Base-by-base conservation (phyloP, 2,113 vertebrate genomes). In the Zosterops pallidus region DNA sequence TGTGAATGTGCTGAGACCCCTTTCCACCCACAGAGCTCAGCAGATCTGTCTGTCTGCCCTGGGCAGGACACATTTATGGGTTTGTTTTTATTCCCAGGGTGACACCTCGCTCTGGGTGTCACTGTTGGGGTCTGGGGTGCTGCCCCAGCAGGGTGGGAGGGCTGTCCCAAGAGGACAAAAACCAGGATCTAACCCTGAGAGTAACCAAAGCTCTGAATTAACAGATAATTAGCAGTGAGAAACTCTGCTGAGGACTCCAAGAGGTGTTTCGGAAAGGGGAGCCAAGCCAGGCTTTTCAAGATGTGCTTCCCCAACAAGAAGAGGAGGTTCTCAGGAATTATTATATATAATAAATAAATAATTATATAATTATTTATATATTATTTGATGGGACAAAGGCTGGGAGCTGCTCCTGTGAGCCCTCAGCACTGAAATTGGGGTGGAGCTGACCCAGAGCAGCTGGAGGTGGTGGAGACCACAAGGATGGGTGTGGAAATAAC, bases 1-100 rank as follows among this genome's bases (percentile, higher is more conserved):
- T 29, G 31, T 3, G 18, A 39, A 2, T n/a, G 57, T 20, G 39
- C 39, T 0, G 0, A 29, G 42, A 14, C 0, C 13, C 14, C 26
- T 65, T 42, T n/a, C 69, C 69, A 22, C 8, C 20, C 83, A 0
- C 1, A 1, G 49, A 5, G 41, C 49, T 17, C 46, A 9, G 14
- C 14, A 9, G 4, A 0, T 26, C 41, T 1, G 14, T 37, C 74
- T 67, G 52, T 3, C 52, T 9, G 3, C 19, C 53, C 41, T 3
- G 0, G 6, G 22, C 44, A 28, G 46, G 49, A 42, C 35, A 14
- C 35, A 0, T 33, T 46, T 2, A 1, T 0, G 12, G 56, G 47
- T 41, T 46, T 12, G 3, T 20, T 13, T 35, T 19, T 5, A 24
- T 17, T 49, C 4, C 3, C 26, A 18, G 29, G 14, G 59, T 37